Percentiles rank a stretch among this genome's conserved stretches.
Conservation (phyloP, 2,797 vertebrate species). For the Cyclura pinguis region DNA sequence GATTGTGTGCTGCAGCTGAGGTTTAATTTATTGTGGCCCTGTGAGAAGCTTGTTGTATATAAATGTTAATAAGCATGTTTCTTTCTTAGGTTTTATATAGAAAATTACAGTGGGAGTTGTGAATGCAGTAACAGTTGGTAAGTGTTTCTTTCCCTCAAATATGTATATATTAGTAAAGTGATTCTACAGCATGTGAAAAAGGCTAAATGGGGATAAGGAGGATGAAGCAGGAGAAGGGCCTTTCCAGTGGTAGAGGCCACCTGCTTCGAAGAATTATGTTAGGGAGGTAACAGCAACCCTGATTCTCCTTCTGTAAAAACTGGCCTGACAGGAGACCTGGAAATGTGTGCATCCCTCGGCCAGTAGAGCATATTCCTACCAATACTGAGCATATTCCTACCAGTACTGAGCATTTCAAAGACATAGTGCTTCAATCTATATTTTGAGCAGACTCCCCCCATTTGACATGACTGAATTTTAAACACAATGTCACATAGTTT, state of each 20-base stretch:
- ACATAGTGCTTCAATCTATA: not conserved
- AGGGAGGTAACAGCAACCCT: not conserved
- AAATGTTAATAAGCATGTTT: conserved; percentile 21
- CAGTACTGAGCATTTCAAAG: not conserved
- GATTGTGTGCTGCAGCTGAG: not conserved
- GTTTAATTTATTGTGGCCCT: not conserved
- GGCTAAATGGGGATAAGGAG: not conserved
- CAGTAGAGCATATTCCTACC: not conserved
- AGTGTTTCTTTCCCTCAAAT: conserved; percentile 39
- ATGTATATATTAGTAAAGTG: not conserved
- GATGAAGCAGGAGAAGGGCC: not conserved
- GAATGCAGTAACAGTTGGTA: conserved; percentile 54
- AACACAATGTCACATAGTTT: not conserved
- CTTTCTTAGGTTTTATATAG: conserved; percentile 40
- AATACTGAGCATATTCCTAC: not conserved
- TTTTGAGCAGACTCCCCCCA: not conserved
- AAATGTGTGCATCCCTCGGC: not conserved
- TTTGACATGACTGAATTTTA: not conserved
- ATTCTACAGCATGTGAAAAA: not conserved
- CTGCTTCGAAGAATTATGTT: not conserved
- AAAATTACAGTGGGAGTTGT: conserved; percentile 44
- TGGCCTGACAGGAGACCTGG: no score
- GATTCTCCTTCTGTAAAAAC: not conserved
- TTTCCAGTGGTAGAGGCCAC: not conserved
- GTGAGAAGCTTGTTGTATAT: not conserved